Evolutionary conservation across 2,888 invertebrate species (phyloP).

Genomic region (Eilema depressum): DNA sequence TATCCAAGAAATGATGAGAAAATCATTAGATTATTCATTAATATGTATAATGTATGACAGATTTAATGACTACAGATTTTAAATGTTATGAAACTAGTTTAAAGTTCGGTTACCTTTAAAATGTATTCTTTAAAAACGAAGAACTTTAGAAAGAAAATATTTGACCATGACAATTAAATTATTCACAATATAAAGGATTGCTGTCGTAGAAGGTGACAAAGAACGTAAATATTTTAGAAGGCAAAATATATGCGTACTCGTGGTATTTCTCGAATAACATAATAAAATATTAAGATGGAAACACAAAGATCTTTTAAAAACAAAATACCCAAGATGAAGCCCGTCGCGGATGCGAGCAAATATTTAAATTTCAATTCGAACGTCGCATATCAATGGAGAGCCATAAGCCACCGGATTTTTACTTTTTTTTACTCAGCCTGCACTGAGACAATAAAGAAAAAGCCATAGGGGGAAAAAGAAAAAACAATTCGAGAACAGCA

Average conservation of each 20-base stretch:
- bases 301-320: slow-evolving; percentile 76
- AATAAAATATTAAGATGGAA: slow-evolving; percentile 82
- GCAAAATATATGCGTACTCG: slow-evolving; percentile 39
- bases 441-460: slow-evolving; percentile 86
- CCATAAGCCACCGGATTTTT: slow-evolving; percentile 86
- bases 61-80: neutral
- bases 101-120: neutral
- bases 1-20: neutral
- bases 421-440: slow-evolving; percentile 76
- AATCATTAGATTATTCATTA: neutral
- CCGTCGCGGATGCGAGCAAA: slow-evolving; percentile 82
- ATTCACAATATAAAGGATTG: slow-evolving; percentile 7
- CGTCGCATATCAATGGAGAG: slow-evolving; percentile 87
- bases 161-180: neutral
- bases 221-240: slow-evolving; percentile 38
- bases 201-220: slow-evolving; percentile 33
- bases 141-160: neutral
- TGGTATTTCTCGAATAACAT: slow-evolving; percentile 65
- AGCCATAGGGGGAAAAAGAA: slow-evolving; percentile 74
- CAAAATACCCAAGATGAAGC: slow-evolving; percentile 79
- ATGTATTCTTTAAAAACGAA: neutral
- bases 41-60: neutral
- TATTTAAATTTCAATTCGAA: slow-evolving; percentile 87
- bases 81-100: neutral
- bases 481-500: slow-evolving; percentile 79